Evolutionary conservation across 92 coral and sea anemone species (phyloP).

Genomic region (Zoanthus gigantus): DNA sequence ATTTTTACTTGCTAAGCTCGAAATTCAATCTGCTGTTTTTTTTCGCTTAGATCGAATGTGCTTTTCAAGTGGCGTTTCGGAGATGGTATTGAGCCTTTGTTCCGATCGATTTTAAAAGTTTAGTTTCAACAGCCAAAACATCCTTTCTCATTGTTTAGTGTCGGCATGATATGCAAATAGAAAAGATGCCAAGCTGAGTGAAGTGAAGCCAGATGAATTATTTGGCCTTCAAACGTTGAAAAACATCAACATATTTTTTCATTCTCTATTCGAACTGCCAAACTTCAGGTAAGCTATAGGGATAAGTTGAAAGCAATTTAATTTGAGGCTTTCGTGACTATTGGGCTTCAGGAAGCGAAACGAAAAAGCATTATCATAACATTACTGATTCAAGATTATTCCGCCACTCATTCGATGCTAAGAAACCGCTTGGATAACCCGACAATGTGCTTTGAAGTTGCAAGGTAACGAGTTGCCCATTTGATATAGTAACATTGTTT

Average conservation of each 20-base stretch:
- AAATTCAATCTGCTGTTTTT: neutral
- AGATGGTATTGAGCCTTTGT: constrained; percentile 33
- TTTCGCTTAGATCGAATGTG: constrained; percentile 21
- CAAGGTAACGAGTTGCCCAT: constrained; percentile 36
- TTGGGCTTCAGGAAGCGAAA: constrained; percentile 48
- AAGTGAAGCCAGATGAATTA: constrained; percentile 8
- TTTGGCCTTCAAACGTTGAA: neutral
- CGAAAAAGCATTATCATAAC: constrained; percentile 49
- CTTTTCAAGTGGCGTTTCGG: constrained; percentile 29
- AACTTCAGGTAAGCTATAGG: neutral
- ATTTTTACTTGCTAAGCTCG: neutral
- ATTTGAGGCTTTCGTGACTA: constrained; percentile 44
- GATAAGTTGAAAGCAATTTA: constrained; percentile 10
- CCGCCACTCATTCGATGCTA: constrained; percentile 45
- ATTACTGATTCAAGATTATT: constrained; percentile 54
- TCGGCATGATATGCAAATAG: constrained; percentile 85
- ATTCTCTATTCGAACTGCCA: neutral
- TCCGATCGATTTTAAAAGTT: constrained; percentile 51
- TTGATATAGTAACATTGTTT: constrained; percentile 36
- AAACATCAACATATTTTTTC: neutral
- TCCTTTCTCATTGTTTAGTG: constrained; percentile 76
- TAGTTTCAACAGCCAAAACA: constrained; percentile 68
- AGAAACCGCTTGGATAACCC: constrained; percentile 48
- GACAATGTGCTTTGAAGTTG: constrained; percentile 40
- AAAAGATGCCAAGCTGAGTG: constrained; percentile 41